A percentile compares a stretch with the other conserved stretches of the same genome.
Evolutionary conservation across 2,797 vertebrate genomes (phyloP).

Genomic region (Aldrovandia affinis): DNA sequence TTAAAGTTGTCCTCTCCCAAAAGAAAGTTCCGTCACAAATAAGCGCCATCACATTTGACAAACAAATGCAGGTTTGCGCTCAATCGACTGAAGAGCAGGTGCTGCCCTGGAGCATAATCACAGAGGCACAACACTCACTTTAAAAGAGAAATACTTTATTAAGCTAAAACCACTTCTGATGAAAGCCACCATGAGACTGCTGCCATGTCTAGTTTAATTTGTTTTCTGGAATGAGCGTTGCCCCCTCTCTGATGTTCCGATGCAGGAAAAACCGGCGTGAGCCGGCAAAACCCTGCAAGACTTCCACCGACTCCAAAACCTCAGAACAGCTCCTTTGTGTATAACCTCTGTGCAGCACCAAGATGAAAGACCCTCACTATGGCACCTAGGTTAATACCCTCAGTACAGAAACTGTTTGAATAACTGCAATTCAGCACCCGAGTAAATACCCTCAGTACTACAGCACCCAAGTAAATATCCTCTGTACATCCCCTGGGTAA

Average conservation of each 20-base stretch:
- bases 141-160: neutral
- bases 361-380: neutral
- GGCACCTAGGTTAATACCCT: neutral
- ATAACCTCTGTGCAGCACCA: neutral
- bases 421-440: too few species aligned
- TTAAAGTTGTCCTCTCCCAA: neutral
- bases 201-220: neutral
- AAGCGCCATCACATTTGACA: neutral
- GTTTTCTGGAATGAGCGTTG: neutral
- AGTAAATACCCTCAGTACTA: neutral
- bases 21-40: neutral
- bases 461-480: neutral
- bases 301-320: neutral
- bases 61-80: neutral
- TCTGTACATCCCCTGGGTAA: neutral
- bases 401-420: too few species aligned
- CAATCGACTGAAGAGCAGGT: neutral
- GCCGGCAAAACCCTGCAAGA: too few species aligned
- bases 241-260: neutral
- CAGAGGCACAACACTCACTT: too few species aligned
- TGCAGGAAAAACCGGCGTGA: too few species aligned
- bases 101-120: neutral
- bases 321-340: neutral
- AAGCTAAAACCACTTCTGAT: neutral
- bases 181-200: neutral